Evolutionary conservation across 1,140 invertebrate species (phyloP).

Genomic region (Drosophila littoralis): DNA sequence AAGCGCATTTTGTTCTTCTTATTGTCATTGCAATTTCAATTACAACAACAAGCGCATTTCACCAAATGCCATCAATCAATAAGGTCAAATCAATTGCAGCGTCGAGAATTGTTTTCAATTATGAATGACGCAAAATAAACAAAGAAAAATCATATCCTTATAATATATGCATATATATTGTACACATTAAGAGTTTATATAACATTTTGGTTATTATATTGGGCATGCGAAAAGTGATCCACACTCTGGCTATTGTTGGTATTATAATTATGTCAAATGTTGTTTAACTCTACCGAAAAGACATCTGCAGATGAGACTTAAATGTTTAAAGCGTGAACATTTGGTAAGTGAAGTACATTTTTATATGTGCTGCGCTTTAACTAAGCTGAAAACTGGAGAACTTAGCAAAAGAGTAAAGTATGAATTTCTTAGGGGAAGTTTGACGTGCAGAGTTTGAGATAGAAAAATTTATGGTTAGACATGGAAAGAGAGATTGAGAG

Average conservation of each 20-base stretch:
- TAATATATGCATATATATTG: conserved; percentile 15
- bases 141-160: conserved; percentile 25
- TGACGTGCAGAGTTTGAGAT: too few species aligned
- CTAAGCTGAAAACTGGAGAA: too few species aligned
- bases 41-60: conserved; percentile 33
- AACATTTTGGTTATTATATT: too few species aligned
- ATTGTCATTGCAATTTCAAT: conserved; percentile 56
- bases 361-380: too few species aligned
- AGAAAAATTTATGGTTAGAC: too few species aligned
- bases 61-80: conserved; percentile 70
- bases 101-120: conserved; percentile 73
- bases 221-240: too few species aligned
- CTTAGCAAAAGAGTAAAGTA: too few species aligned
- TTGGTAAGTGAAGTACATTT: too few species aligned
- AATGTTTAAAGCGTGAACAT: too few species aligned
- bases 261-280: not conserved
- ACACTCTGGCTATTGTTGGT: not conserved
- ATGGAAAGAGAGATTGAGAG: too few species aligned
- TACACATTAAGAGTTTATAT: not conserved
- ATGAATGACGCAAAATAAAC: conserved; percentile 59
- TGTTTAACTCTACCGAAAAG: not conserved
- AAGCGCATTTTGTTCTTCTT: conserved; percentile 38
- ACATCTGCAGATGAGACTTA: too few species aligned
- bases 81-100: conserved; percentile 74
- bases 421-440: too few species aligned